Evolutionary conservation across 2,888 invertebrate species (phyloP).

Genomic region (Amiota mariae): DNA sequence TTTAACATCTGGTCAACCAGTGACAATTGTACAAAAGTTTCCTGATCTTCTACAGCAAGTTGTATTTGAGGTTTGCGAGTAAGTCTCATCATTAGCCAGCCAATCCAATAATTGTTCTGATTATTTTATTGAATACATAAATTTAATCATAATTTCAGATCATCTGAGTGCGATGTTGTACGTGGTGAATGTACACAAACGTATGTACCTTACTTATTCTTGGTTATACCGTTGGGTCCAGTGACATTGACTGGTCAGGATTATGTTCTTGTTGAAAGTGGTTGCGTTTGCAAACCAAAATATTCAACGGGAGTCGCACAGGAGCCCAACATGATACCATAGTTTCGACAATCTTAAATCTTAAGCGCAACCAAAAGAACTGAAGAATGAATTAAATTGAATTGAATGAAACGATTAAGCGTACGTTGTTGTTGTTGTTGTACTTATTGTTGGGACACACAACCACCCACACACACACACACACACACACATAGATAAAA

Average conservation of each 20-base stretch:
- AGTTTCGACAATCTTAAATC: constrained; percentile 48
- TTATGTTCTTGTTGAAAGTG: constrained; percentile 94
- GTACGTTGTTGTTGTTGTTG: not conserved
- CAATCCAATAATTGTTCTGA: too few relatives aligned
- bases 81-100: constrained; percentile 73
- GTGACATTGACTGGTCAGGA: constrained; percentile 94
- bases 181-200: constrained; percentile 94
- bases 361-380: constrained; percentile 62
- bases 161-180: constrained; percentile 89
- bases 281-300: constrained; percentile 88
- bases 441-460: too few relatives aligned
- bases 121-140: too few relatives aligned
- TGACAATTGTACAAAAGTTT: constrained; percentile 95
- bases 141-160: constrained; percentile 82
- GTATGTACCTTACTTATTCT: constrained; percentile 88
- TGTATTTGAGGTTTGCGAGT: constrained; percentile 94
- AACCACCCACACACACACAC: not conserved
- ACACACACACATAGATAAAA: constrained; percentile 2
- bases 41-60: constrained; percentile 93
- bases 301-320: constrained; percentile 73
- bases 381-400: constrained; percentile 45
- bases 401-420: not conserved
- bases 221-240: constrained; percentile 91
- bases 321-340: constrained; percentile 74
- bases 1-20: constrained; percentile 91